Evolutionary conservation across 2,797 vertebrate genomes (phyloP).

Genomic region (Enteromius treurensis): DNA sequence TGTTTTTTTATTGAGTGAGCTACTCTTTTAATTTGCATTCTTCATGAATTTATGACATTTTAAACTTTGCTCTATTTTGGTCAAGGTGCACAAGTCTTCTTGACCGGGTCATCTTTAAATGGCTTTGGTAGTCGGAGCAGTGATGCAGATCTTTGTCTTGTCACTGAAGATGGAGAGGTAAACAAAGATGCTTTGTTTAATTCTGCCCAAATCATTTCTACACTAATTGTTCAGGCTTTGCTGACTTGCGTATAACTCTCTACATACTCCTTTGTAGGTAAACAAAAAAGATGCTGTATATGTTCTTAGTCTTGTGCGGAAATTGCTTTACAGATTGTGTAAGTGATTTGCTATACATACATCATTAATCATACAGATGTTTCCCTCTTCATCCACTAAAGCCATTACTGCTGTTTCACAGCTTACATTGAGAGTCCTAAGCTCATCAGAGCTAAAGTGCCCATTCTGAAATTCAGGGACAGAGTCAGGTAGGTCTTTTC

Average conservation of each 20-base stretch:
- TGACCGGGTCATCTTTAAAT: conserved; percentile 94
- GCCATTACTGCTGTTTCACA: conserved; percentile 58
- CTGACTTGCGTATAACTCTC: neutral
- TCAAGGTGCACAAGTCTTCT: conserved; percentile 84
- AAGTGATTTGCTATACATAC: conserved; percentile 72
- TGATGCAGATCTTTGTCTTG: conserved; percentile 93
- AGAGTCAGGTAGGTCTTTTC: conserved; percentile 85
- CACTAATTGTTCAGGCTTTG: neutral
- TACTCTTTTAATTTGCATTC: neutral
- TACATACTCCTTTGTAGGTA: conserved; percentile 73
- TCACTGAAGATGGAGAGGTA: conserved; percentile 84
- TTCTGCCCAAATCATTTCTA: neutral
- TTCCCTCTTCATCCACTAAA: conserved; percentile 27
- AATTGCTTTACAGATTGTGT: conserved; percentile 88
- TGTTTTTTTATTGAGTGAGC: neutral
- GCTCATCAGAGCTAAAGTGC: conserved; percentile 96
- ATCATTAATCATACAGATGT: neutral
- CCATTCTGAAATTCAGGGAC: conserved; percentile 96
- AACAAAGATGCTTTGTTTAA: neutral
- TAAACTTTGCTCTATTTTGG: neutral
- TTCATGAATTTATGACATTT: neutral
- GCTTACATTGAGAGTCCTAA: conserved; percentile 87
- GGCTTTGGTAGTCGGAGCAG: conserved; percentile 91
- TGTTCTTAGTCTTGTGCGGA: conserved; percentile 86
- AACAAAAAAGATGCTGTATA: conserved; percentile 84